Evolutionary conservation across 2,888 invertebrate species (phyloP).

Genomic region (Entomobrya proxima): DNA sequence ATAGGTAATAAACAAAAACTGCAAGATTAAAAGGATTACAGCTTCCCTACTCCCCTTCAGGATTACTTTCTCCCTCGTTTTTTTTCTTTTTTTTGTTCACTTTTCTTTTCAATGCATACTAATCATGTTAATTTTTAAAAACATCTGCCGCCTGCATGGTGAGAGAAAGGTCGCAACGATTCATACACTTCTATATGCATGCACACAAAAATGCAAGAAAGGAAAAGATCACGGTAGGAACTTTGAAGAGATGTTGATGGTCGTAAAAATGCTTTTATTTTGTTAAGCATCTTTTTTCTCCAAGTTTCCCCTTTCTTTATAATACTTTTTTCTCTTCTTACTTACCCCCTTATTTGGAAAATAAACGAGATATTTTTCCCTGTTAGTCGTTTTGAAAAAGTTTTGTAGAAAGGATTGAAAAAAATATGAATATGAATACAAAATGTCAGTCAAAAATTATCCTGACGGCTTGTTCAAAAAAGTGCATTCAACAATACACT

Average conservation of each 20-base stretch:
- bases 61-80: background rate
- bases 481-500: background rate
- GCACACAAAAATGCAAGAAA: background rate
- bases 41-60: too few species aligned
- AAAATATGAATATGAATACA: background rate
- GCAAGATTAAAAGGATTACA: too few species aligned
- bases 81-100: background rate
- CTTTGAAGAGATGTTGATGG: background rate
- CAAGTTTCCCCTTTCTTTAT: background rate
- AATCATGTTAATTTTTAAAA: background rate
- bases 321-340: background rate
- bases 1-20: too few species aligned
- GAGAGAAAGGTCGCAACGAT: background rate
- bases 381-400: background rate
- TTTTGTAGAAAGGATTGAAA: background rate
- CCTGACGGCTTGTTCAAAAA: background rate
- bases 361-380: background rate
- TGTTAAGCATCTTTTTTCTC: background rate
- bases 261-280: constrained; percentile 14
- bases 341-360: background rate
- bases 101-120: background rate
- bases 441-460: constrained; percentile 17
- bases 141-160: background rate
- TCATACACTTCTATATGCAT: background rate
- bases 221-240: background rate